A percentile compares a stretch with the other conserved stretches of the same genome.
Conservation (phyloP, 2,113 vertebrate species). For the Clarias gariepinus region DNA sequence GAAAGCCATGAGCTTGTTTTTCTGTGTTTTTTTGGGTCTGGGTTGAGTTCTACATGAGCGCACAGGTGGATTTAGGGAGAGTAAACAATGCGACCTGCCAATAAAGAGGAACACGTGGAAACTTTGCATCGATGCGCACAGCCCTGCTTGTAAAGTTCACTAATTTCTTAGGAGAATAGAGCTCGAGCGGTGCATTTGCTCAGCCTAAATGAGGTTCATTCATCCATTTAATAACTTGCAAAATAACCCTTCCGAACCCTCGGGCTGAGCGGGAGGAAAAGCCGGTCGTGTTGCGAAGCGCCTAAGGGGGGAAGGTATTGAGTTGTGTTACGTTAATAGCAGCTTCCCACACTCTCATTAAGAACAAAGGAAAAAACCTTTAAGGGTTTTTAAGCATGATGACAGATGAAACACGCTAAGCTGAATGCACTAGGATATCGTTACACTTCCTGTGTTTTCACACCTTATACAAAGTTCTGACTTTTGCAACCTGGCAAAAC, state of each 20-base stretch:
- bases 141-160: slow-evolving; percentile 25
- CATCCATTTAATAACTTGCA: slow-evolving; percentile 55
- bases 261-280: slow-evolving; percentile 29
- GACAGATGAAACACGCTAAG: slow-evolving; percentile 32
- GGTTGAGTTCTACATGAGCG: slow-evolving; percentile 16
- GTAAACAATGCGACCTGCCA: slow-evolving; percentile 12
- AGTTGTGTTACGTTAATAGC: slow-evolving; percentile 38
- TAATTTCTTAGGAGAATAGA: slow-evolving; percentile 34
- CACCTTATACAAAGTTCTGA: slow-evolving; percentile 5
- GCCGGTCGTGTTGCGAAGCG: slow-evolving; percentile 16
- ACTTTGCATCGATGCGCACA: background rate
- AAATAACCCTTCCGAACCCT: slow-evolving; percentile 43
- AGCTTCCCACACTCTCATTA: slow-evolving; percentile 41
- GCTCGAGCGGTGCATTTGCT: slow-evolving; percentile 29
- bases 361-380: slow-evolving; percentile 32
- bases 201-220: slow-evolving; percentile 43
- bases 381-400: slow-evolving; percentile 1
- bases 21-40: background rate
- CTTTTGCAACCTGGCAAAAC: slow-evolving; percentile 7
- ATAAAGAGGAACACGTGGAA: slow-evolving; percentile 28
- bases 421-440: background rate
- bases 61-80: slow-evolving; percentile 37
- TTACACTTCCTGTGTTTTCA: slow-evolving; percentile 17
- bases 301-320: slow-evolving; percentile 15
- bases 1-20: background rate